phyloP scores from a whole-genome alignment of 2,797 vertebrate species.

The Podarcis lilfordi region DNA sequence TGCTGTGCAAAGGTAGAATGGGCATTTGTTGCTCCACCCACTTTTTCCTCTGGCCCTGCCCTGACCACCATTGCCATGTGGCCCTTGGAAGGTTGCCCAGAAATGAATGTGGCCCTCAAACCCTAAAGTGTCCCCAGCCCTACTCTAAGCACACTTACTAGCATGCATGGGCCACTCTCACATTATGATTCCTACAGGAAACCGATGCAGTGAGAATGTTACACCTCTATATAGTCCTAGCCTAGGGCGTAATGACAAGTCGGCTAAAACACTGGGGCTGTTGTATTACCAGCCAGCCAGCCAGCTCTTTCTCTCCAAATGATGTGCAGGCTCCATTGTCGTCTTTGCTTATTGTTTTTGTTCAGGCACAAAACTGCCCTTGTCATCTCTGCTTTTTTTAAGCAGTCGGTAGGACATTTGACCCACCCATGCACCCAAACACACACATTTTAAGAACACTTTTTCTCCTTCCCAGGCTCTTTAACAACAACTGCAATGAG shows the following conservation, averaged over 20 bases:
- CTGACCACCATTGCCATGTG: no score
- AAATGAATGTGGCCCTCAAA: no score
- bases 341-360: background rate
- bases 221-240: no score
- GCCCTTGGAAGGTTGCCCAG: no score
- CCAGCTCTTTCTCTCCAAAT: background rate
- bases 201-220: no score
- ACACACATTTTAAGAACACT: conserved; percentile 28
- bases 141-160: background rate
- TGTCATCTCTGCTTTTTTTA: background rate
- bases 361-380: conserved; percentile 23
- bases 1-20: no score
- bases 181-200: background rate
- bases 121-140: no score
- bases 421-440: background rate
- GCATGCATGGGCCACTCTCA: background rate
- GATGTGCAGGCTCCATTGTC: background rate
- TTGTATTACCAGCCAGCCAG: background rate
- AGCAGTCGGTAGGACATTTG: background rate
- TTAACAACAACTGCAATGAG: conserved; percentile 24
- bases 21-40: no score
- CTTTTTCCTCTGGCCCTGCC: no score
- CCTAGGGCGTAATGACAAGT: background rate
- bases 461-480: conserved; percentile 33
- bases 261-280: no score